Evolutionary conservation across 2,113 vertebrate species (phyloP).

Genomic region (Alectura lathami): DNA sequence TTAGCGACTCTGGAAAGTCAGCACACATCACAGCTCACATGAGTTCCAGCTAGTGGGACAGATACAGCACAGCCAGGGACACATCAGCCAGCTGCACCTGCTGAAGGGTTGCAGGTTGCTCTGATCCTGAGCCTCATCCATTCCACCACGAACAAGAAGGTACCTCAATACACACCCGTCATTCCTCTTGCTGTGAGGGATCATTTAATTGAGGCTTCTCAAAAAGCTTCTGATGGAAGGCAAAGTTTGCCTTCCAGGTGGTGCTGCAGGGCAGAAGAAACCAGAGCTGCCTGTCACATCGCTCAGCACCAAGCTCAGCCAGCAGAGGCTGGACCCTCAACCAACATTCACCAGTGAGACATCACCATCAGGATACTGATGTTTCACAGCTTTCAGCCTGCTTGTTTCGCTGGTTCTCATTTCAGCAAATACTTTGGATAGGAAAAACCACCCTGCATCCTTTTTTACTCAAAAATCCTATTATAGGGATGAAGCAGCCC

Average conservation of each 20-base stretch:
- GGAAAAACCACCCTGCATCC: background rate
- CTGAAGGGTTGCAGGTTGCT: rapidly evolving
- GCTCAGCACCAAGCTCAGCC: rapidly evolving
- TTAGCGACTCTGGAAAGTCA: rapidly evolving
- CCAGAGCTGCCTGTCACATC: rapidly evolving
- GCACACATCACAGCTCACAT: background rate
- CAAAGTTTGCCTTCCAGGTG: rapidly evolving
- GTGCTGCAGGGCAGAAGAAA: too few species aligned
- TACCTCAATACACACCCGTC: rapidly evolving
- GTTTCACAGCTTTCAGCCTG: background rate
- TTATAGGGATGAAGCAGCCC: rapidly evolving
- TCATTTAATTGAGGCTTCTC: background rate
- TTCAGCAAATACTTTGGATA: background rate
- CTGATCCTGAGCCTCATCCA: background rate
- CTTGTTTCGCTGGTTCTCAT: rapidly evolving
- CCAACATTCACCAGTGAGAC: background rate
- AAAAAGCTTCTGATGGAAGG: background rate
- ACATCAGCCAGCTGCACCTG: rapidly evolving
- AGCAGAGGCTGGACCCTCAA: background rate
- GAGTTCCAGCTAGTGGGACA: background rate
- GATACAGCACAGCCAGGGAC: background rate
- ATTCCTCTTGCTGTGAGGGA: too few species aligned
- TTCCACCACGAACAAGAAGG: background rate
- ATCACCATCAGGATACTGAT: background rate
- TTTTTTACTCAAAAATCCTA: background rate